A percentile compares a stretch with the other conserved stretches of the same genome.
Conservation (phyloP, 2,113 vertebrate species). For the Lipophrys pholis region DNA sequence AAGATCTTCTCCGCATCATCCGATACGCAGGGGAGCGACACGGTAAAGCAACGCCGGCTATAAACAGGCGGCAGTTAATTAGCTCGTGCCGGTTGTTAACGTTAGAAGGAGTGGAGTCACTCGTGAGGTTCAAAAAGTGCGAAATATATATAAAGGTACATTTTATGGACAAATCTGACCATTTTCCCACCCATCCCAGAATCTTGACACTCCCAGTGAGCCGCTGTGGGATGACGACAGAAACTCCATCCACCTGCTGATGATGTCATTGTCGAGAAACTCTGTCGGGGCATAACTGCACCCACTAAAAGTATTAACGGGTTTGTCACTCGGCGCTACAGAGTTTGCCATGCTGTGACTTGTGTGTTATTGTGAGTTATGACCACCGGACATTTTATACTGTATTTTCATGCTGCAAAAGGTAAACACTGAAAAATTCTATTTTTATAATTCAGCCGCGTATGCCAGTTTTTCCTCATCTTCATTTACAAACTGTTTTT, state of each 20-base stretch:
- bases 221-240: slow-evolving; percentile 12
- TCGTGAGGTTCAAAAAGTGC: slow-evolving; percentile 5
- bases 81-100: slow-evolving; percentile 5
- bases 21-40: slow-evolving; percentile 31
- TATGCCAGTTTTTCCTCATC: too few species aligned
- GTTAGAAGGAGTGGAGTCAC: slow-evolving; percentile 20
- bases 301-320: slow-evolving; percentile 11
- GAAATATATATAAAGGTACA: background rate
- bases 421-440: slow-evolving; percentile 29
- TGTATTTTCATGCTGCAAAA: background rate
- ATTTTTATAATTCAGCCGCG: too few species aligned
- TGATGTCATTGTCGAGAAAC: slow-evolving; percentile 8
- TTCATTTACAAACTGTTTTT: too few species aligned
- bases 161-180: slow-evolving; percentile 8
- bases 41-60: slow-evolving; percentile 1
- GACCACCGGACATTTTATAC: background rate
- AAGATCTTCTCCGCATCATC: slow-evolving; percentile 51
- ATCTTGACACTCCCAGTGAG: slow-evolving; percentile 24
- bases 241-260: slow-evolving; percentile 42
- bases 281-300: background rate
- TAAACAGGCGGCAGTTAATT: slow-evolving; percentile 35
- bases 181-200: slow-evolving; percentile 6
- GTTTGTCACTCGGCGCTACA: background rate
- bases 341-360: slow-evolving; percentile 4
- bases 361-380: background rate